Evolutionary conservation across 2,797 vertebrate genomes (phyloP), one percentile per base, ranked within the genome.

Genomic region (Crenuchus spilurus): DNA sequence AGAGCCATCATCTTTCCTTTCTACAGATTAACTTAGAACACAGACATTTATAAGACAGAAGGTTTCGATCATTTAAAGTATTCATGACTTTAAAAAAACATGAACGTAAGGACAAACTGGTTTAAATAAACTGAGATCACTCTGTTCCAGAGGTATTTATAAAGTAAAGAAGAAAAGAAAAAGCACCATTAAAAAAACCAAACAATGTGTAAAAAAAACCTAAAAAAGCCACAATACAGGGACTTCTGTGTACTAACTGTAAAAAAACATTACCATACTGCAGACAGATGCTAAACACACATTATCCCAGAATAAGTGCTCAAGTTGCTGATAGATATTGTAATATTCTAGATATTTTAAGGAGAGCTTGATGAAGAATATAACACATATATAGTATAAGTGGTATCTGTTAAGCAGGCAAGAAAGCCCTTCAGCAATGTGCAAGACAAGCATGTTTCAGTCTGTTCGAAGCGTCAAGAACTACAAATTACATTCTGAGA

Each of bases 261-360:
- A 30, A 63, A 54, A 41, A 24, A 37, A 18, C 0, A n/a, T 4
- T n/a, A 37, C 14, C 33, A 58, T 39, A 33, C 6, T 18, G 11
- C 16, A 48, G 51, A 66, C 22, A 66, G 31, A 48, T 28, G 37
- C 28, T 57, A 57, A 5, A 11, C 2, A 54, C 8, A 9, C 2
- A 51, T 37, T 6, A 57, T n/a, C 44, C 57, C 30, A 57, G n/a
- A 37, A 4, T 67, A 74, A 74, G 64, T 75, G 72, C 72, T 48
- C 39, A n/a, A 10, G 61, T 64, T 64, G 61, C 24, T 37, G 33
- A 61, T 61, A 26, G 26, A 24, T 61, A 41, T 24, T 24, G 18
- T 28, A 42, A 63, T 42, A 42, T 37, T 39, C 3, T 37, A 60
- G 7, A 37, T n/a, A 9, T 60, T 10, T 39, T 24, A 3, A 42